Evolutionary conservation across 2,888 invertebrate species (phyloP).

Genomic region (Cabera pusaria): DNA sequence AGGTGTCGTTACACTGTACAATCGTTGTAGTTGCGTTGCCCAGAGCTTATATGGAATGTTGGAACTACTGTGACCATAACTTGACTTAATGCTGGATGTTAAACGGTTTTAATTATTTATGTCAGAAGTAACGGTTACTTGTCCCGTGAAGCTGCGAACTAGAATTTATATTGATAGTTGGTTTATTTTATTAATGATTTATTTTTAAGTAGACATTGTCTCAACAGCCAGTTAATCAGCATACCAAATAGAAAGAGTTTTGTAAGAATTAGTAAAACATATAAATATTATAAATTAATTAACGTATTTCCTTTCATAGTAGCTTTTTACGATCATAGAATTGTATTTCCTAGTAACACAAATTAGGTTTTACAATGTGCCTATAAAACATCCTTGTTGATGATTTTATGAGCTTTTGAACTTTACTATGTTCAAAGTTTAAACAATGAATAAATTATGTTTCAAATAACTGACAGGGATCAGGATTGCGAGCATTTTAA

Average conservation of each 20-base stretch:
- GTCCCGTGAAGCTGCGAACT: no score
- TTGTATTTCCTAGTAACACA: no score
- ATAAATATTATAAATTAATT: conserved; percentile 1
- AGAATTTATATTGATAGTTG: no score
- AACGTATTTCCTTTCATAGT: no score
- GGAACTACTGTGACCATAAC: conserved; percentile 53
- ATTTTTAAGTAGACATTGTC: no score
- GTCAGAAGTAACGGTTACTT: conserved; percentile 26
- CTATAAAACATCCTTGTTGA: neutral
- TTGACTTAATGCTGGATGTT: conserved; percentile 48
- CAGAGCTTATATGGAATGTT: conserved; percentile 47
- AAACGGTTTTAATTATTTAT: conserved; percentile 51
- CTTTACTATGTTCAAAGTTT: conserved; percentile 18
- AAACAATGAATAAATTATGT: conserved; percentile 20
- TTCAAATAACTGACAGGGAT: no score
- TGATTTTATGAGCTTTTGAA: conserved; percentile 9
- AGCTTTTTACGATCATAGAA: no score
- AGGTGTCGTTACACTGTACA: conserved; percentile 53
- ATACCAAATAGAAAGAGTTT: no score
- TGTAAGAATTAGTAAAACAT: conserved; percentile 4
- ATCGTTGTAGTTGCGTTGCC: conserved; percentile 41
- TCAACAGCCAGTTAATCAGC: no score
- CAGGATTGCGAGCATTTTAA: no score
- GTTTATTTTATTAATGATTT: no score
- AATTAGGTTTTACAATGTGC: no score